A percentile compares a stretch with the other conserved stretches of the same genome.
These are phyloP conservation scores for Myrmecophaga tridactyla DNA, from an alignment of 2,113 vertebrate species.

Conservation along the genomic window DNA sequence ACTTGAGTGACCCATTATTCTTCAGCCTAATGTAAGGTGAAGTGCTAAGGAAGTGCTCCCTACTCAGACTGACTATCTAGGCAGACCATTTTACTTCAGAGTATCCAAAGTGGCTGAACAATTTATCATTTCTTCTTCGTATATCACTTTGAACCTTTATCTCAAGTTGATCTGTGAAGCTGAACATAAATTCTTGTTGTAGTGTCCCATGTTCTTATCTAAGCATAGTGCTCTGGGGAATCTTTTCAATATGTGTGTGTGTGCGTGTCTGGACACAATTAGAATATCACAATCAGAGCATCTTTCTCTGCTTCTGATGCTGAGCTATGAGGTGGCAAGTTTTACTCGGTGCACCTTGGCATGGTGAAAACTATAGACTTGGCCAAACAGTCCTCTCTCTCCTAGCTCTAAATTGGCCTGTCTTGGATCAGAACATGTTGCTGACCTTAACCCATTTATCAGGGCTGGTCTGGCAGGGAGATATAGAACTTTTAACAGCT, in stretches of 20 bases:
- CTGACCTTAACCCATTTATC: not conserved
- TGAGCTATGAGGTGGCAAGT: not conserved
- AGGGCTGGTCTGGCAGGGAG: not conserved
- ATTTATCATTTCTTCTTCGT: slow-evolving; percentile 60
- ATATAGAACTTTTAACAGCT: not conserved
- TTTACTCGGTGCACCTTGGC: not conserved
- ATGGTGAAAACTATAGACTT: not conserved
- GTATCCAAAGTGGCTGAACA: not conserved
- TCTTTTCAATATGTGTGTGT: not conserved
- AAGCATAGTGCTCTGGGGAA: not conserved
- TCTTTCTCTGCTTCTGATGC: not conserved
- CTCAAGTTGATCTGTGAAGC: slow-evolving; percentile 68
- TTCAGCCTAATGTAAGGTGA: not conserved
- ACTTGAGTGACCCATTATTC: slow-evolving; percentile 29
- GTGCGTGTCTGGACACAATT: not conserved
- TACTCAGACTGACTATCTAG: not conserved
- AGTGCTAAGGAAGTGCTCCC: slow-evolving; percentile 19
- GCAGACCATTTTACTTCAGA: slow-evolving; percentile 17
- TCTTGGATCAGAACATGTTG: not conserved
- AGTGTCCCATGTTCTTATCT: slow-evolving; percentile 51
- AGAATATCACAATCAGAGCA: slow-evolving; percentile 1
- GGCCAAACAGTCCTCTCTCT: not conserved
- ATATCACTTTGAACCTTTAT: slow-evolving; percentile 68
- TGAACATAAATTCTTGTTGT: slow-evolving; percentile 58
- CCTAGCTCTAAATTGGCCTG: not conserved